Conservation (phyloP, 1,140 invertebrate species). For the Drosophila dunni region DNA sequence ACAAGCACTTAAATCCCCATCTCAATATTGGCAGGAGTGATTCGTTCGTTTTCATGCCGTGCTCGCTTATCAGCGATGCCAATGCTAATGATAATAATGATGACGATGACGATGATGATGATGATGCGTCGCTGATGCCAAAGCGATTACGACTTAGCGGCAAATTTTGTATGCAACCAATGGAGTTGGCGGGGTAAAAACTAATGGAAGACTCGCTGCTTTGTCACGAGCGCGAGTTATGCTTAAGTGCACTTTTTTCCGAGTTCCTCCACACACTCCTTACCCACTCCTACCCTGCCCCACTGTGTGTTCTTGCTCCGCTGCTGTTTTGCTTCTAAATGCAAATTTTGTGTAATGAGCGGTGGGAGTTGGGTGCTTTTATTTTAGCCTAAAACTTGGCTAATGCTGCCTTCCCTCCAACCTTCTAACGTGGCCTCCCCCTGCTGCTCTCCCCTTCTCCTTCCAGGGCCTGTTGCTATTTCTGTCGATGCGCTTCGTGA, state of each 20-base stretch:
- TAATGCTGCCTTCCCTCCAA: conserved; percentile 34
- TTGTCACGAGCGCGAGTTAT: conserved; percentile 77
- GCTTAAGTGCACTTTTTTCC: conserved; percentile 78
- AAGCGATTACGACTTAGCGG: conserved; percentile 43
- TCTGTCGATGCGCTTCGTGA: conserved; percentile 78
- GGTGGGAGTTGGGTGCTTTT: conserved; percentile 37
- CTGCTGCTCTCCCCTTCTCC: conserved; percentile 6
- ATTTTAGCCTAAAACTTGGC: conserved; percentile 55
- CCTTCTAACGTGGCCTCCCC: not conserved
- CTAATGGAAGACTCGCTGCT: conserved; percentile 68
- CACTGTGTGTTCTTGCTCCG: not conserved
- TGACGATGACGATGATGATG: conserved; percentile 24
- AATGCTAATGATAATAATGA: conserved; percentile 26
- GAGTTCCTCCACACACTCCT: not conserved
- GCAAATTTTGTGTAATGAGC: conserved; percentile 82
- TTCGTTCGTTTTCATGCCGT: conserved; percentile 16
- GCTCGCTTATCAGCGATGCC: conserved; percentile 55
- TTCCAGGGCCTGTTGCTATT: conserved; percentile 25
- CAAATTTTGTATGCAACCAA: conserved; percentile 69
- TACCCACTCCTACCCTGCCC: not conserved
- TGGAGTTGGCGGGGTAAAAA: conserved; percentile 31
- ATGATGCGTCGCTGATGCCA: conserved; percentile 36
- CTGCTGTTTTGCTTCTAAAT: conserved; percentile 67
- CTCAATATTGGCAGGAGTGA: conserved; percentile 28
- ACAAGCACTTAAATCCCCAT: conserved; percentile 53